Evolutionary conservation across 2,113 vertebrate species (phyloP).

Genomic region (Tachysurus fulvidraco): DNA sequence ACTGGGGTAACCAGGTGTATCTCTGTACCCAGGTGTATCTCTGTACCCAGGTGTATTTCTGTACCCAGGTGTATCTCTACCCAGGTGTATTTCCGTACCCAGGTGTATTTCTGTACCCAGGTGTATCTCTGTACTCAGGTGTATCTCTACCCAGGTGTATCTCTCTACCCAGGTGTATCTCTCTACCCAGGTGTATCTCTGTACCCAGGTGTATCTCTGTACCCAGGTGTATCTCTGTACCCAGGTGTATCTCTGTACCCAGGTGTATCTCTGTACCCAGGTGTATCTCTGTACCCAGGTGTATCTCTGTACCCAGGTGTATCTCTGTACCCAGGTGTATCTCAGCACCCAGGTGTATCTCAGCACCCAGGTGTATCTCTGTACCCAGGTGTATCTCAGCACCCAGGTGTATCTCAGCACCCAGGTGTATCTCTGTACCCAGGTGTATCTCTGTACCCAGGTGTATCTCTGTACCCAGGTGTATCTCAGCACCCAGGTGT

Average conservation of each 20-base stretch:
- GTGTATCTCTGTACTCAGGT: background rate
- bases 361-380: too few relatives aligned
- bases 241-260: too few relatives aligned
- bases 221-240: too few relatives aligned
- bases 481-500: background rate
- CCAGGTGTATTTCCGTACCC: fast-evolving
- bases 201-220: too few relatives aligned
- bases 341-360: too few relatives aligned
- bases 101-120: background rate
- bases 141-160: background rate
- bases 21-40: background rate
- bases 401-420: background rate
- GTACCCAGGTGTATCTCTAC: background rate
- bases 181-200: too few relatives aligned
- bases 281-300: background rate
- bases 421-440: background rate
- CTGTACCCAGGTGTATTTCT: fast-evolving
- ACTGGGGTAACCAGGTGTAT: background rate
- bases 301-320: background rate
- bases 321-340: too few relatives aligned
- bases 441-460: background rate
- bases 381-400: background rate
- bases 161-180: background rate
- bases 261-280: background rate
- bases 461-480: background rate